Evolutionary conservation across 1,140 invertebrate genomes (phyloP), one percentile per base, ranked within the genome.

Genomic region (Elymnias hypermnestra): DNA sequence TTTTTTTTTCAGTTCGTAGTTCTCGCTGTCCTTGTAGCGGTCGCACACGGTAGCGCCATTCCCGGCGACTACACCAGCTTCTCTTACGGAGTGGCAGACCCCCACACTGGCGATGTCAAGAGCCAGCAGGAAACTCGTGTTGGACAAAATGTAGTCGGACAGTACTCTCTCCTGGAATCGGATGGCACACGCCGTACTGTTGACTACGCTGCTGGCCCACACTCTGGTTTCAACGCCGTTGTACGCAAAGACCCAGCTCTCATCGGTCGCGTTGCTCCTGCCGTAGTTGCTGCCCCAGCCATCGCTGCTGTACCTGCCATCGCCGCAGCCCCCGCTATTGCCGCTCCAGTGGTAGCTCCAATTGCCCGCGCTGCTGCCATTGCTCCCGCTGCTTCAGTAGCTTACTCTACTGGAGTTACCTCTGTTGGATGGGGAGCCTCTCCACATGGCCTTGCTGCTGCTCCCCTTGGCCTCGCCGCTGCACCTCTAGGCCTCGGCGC

Each of bases 111-210:
- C 10, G 87, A 88, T 45, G 68, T 83, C n/a, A 88, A 88, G 64
- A 73, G 72, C 23, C 83, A 86, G 45, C 70, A 86, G 15, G 87
- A 88, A 57, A 79, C 66, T 13, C 76, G 87, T 10, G 73, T 86
- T 41, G 90, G 89, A 1, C 88, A 89, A 57, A 63, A 85, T 22
- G 89, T 90, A 9, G 81, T 87, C 26, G 89, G 90, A 9, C 68
- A 75, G 46, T 86, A 84, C 65, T 76, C 79, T 7, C 63, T 85
- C 5, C 48, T 85, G 18, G 86, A 87, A 41, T 68, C 85, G 9
- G 86, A 87, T 53, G 84, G 87, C 36, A 76, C 77, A 31, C 78
- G 81, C 49, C 67, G 87, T 19, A 78, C 73, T 3, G 86, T 88
- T 1, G 77, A 88, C 54, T 87, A 87, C 53, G 71, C 82, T 10